Evolutionary conservation across 2,113 vertebrate genomes (phyloP), one percentile per base, ranked within the genome.

Genomic region (Caretta caretta): DNA sequence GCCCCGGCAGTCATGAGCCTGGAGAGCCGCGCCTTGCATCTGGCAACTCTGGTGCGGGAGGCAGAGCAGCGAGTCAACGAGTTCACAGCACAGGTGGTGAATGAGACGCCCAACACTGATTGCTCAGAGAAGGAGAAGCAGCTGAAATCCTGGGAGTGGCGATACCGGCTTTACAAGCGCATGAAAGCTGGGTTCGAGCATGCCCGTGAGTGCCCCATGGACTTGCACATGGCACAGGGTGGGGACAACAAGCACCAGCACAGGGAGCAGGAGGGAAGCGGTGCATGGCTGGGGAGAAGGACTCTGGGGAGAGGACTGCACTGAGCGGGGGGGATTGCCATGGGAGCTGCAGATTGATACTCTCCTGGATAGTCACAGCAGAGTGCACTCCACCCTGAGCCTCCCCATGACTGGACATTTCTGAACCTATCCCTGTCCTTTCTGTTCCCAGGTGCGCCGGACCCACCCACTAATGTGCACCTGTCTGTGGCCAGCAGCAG

Each of bases 151-250:
- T 99, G 99, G 99, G 98, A 99, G 92, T 99, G 99, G 99, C 98
- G 99, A 49, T 99, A 98, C 62, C 98, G 98, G 97, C 99, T 99
- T 65, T 99, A 99, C 97, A 98, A 99, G 86, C 99, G 99, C 95
- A 99, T 99, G 99, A 99, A 99, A 97, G 98, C 98, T 7, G 99
- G 99, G 89, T 99, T 99, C 93, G 98, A 99, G 96, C 99, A 99
- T 25, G 99, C 99, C 56, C 98, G 99, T 99, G 97, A 99, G 99
- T 97, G 56, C 72, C 80, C 0, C 0, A 54, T 42, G 89, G 48
- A 20, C 42, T 24, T 27, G 38, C 22, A 7, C 3, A 86, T 51
- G 56, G 24, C 53, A 12, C 59, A 17, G 19, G 10, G 46, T 5
- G 0, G 16, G 5, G 53, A 22, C 50, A 12, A 17, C 10, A 49